Evolutionary conservation across 1,140 invertebrate genomes (phyloP).

Genomic region (Drosophila sproati): DNA sequence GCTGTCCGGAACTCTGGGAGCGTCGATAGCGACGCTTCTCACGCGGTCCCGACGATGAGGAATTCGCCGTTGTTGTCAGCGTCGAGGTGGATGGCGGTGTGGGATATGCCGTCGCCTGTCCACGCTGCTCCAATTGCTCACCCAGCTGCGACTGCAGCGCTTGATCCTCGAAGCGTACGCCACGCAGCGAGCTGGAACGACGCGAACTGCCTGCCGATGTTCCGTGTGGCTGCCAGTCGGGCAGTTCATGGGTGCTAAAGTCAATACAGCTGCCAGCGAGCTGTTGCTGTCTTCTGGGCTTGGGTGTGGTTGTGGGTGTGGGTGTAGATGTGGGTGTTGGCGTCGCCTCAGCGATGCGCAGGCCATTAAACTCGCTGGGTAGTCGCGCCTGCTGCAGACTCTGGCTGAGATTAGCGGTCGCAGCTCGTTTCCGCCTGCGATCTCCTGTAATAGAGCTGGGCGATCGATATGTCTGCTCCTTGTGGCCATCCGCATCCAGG

Average conservation of each 20-base stretch:
- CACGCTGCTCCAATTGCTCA: not conserved
- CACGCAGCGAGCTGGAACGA: slow-evolving; percentile 66
- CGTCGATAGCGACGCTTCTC: slow-evolving; percentile 80
- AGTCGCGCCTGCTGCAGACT: slow-evolving; percentile 52
- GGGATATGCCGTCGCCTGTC: slow-evolving; percentile 42
- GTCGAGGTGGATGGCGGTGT: slow-evolving; percentile 73
- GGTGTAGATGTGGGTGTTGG: slow-evolving; percentile 24
- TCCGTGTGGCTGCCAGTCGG: slow-evolving; percentile 59
- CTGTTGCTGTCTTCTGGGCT: slow-evolving; percentile 4
- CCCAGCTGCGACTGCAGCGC: not conserved
- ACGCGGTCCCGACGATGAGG: slow-evolving; percentile 68
- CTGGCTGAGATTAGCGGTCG: slow-evolving; percentile 55
- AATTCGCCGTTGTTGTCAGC: slow-evolving; percentile 54
- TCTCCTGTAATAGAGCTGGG: not conserved
- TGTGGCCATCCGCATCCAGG: slow-evolving; percentile 74
- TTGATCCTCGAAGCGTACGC: slow-evolving; percentile 62
- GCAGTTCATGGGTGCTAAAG: slow-evolving; percentile 74
- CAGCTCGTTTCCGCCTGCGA: slow-evolving; percentile 53
- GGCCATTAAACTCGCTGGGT: slow-evolving; percentile 63
- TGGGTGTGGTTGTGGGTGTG: slow-evolving; percentile 1
- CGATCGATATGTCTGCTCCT: slow-evolving; percentile 56
- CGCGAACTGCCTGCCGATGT: slow-evolving; percentile 32
- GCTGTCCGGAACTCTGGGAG: slow-evolving; percentile 65
- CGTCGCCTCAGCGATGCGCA: slow-evolving; percentile 68
- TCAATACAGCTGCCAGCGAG: slow-evolving; percentile 66